A percentile compares a stretch with the other conserved stretches of the same genome.
These are phyloP conservation scores for Australoheros scitulus DNA, from an alignment of 2,113 vertebrate species.

Conservation along the genomic window DNA sequence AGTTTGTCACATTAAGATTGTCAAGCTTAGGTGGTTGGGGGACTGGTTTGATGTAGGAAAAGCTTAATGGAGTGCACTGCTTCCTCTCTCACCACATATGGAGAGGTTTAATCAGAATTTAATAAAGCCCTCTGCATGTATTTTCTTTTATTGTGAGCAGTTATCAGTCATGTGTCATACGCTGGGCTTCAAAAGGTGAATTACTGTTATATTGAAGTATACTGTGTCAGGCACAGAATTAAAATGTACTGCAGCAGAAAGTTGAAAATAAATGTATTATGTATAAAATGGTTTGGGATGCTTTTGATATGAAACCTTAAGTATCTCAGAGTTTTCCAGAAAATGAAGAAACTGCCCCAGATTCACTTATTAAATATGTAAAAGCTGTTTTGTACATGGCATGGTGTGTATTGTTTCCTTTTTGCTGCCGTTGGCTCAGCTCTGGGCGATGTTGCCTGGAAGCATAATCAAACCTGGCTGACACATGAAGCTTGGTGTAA, in stretches of 20 bases:
- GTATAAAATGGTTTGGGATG: conserved; percentile 17
- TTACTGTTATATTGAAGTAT: background rate
- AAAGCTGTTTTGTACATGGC: conserved; percentile 42
- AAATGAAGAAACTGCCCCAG: conserved; percentile 40
- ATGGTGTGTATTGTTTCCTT: conserved; percentile 25
- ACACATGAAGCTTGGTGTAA: background rate
- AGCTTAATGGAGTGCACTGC: conserved; percentile 22
- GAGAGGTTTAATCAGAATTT: conserved; percentile 34
- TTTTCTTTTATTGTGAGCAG: conserved; percentile 25
- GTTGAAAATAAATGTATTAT: conserved; percentile 6
- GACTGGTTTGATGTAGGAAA: conserved; percentile 47
- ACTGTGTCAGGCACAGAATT: background rate
- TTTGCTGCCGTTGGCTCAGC: conserved; percentile 33
- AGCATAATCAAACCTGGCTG: conserved; percentile 14
- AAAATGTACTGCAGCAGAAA: conserved; percentile 11
- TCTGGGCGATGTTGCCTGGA: conserved; percentile 11
- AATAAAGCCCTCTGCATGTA: conserved; percentile 13
- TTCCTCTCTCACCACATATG: conserved; percentile 19
- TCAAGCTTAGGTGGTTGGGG: conserved; percentile 19
- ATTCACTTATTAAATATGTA: conserved; percentile 55
- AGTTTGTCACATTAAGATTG: conserved; percentile 60
- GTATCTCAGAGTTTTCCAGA: conserved; percentile 12
- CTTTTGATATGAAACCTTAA: conserved; percentile 38
- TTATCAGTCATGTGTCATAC: conserved; percentile 26
- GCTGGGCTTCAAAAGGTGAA: background rate